Percentiles rank a stretch among this genome's conserved stretches.
Conservation (phyloP, 1,140 invertebrate genomes). For the Drosophila persimilis region DNA sequence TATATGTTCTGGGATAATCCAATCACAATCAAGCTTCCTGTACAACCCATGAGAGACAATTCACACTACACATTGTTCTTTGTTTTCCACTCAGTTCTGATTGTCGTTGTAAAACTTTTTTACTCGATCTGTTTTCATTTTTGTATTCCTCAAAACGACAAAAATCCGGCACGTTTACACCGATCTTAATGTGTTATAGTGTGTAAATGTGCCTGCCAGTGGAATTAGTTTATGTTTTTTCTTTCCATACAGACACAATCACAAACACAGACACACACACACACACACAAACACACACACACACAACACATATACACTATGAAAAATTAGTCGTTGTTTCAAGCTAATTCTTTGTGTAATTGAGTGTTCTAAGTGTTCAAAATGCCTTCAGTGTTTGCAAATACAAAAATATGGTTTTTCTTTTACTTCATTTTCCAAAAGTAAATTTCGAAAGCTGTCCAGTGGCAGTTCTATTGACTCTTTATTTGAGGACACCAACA, state of each 20-base stretch:
- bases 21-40: neutral
- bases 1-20: neutral
- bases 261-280: conserved; percentile 26
- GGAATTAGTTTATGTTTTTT: conserved; percentile 57
- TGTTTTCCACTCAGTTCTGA: conserved; percentile 68
- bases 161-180: conserved; percentile 53
- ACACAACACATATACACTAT: conserved; percentile 52
- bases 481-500: conserved; percentile 42
- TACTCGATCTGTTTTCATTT: conserved; percentile 50
- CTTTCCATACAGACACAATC: conserved; percentile 10
- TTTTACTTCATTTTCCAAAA: conserved; percentile 57
- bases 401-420: conserved; percentile 70
- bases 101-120: conserved; percentile 70
- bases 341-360: conserved; percentile 78
- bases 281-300: conserved; percentile 32
- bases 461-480: conserved; percentile 41
- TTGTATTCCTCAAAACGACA: conserved; percentile 3
- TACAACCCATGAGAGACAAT: conserved; percentile 2
- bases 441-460: conserved; percentile 49
- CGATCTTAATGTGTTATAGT: conserved; percentile 52
- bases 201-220: conserved; percentile 70
- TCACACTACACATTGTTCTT: conserved; percentile 51
- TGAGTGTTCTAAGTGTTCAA: conserved; percentile 78
- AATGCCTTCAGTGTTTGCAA: conserved; percentile 80
- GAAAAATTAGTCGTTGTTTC: conserved; percentile 75